Base-by-base conservation (phyloP, 2,888 invertebrate species). In the Eledone cirrhosa region DNA sequence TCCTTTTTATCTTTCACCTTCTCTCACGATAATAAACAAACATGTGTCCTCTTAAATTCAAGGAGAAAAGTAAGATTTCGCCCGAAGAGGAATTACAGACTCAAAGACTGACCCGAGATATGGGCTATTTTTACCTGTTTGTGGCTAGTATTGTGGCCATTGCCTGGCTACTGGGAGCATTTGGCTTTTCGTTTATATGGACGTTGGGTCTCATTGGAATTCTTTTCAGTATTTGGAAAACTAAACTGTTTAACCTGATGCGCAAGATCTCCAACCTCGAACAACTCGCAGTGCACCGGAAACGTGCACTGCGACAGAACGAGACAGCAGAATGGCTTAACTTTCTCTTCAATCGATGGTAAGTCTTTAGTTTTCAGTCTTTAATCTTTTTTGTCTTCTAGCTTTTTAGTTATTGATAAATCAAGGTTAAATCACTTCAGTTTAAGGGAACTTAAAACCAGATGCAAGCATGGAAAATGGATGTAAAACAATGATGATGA, bases 271-370 rank as follows among this genome's bases (percentile, higher is more conserved):
- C 90, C 47, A 83, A 85, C 69, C 82, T 86, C 78, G 87, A 88
- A 67, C 88, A 88, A 77, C 80, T 90, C 0, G 87, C 90, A 75
- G 86, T 92, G 48, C 91, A 92, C 79, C 88, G 92, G 63, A 90
- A 91, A 80, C 87, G 92, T 41, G 92, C 92, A 2, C 86, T 92
- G 33, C 88, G 91, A n/a, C 91, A 91, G 81, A 91, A 91, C 83
- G 93, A 93, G 84, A 92, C 92, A 0, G 91, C 91, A 41, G 92
- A 93, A 83, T 93, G 93, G 93, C 87, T 93, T 69, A 93, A 92
- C 85, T 90, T 92, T 79, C 86, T 92, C 47, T 85, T 93, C 80
- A 92, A 92, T 86, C 87, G 92, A 87, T 93, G 93, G 92, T 91
- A 83, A 86, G 89, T 84, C 41, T 41, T 24, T 19, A 78, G 63